Evolutionary conservation across 2,113 vertebrate species (phyloP), one percentile per base, ranked within the genome.

Genomic region (Cromileptes altivelis): DNA sequence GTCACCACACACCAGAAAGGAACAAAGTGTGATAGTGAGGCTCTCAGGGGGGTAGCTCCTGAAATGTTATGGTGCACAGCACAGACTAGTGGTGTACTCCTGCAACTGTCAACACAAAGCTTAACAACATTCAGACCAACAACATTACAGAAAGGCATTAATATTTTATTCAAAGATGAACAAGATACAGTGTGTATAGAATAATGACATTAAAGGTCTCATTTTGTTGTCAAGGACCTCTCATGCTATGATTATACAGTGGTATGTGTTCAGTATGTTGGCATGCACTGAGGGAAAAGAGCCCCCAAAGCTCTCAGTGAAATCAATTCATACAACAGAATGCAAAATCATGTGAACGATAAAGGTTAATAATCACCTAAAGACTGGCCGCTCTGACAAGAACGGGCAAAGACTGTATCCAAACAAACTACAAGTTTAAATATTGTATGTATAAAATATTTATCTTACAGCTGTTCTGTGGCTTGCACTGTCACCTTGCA

Each of bases 141-240:
- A 62, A 57, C 63, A 67, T 69, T 45, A 65, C 60, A 86, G 78
- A 92, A 94, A 95, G 92, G 92, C 91, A 93, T 84, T 92, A 80
- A 88, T 85, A 71, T 85, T 95, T 94, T 93, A 95, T 95, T 94
- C 74, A 92, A 94, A 94, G 79, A 91, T 93, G 70, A 95, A 92
- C 86, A 87, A 86, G 90, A 88, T 94, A 95, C 89, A 94, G 84
- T 93, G 92, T 89, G 87, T 89, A 89, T 88, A 89, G 85, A 90
- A 85, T 91, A 83, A 72, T 81, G 75, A 61, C 82, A 85, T 75
- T 65, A 55, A 85, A 89, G 74, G 81, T 91, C 85, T 57, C 15
- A 30, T 61, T 68, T 63, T 81, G 25, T 76, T 18, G 58, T 76
- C 53, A 64, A 56, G 60, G 87, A 82, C 86, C 78, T 68, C 21